A percentile compares a stretch with the other conserved stretches of the same genome.
Conservation (phyloP, 64 coral and sea anemone species). For the Dendronephthya gigantea region DNA sequence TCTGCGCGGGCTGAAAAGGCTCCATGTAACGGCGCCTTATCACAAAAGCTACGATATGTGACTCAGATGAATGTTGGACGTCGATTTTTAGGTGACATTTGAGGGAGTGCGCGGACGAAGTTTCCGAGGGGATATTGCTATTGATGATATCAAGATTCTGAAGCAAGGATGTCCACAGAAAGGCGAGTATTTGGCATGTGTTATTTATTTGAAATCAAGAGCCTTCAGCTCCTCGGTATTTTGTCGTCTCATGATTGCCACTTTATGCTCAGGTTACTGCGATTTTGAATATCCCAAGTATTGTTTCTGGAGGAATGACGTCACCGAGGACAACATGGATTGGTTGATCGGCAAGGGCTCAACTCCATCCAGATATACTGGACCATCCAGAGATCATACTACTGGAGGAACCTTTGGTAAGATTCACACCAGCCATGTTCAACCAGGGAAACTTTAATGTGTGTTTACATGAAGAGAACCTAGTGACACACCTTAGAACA, state of each 20-base stretch:
- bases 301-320: constrained; percentile 9
- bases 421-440: background rate
- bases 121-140: background rate
- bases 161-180: background rate
- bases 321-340: background rate
- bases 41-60: no score
- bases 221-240: background rate
- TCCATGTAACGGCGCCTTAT: no score
- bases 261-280: background rate
- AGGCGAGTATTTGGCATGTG: background rate
- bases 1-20: no score
- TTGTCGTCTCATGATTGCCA: no score
- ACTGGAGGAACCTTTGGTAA: constrained; percentile 13
- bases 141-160: background rate
- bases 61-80: background rate
- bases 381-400: background rate
- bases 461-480: background rate
- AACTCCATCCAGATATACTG: background rate
- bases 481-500: no score
- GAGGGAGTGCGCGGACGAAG: background rate
- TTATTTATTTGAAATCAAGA: background rate
- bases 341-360: background rate
- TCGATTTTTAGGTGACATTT: background rate
- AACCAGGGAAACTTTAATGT: no score
- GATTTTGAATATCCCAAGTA: constrained; percentile 3